Evolutionary conservation across 1,140 invertebrate genomes (phyloP).

Genomic region (Aphaenogaster floridana): DNA sequence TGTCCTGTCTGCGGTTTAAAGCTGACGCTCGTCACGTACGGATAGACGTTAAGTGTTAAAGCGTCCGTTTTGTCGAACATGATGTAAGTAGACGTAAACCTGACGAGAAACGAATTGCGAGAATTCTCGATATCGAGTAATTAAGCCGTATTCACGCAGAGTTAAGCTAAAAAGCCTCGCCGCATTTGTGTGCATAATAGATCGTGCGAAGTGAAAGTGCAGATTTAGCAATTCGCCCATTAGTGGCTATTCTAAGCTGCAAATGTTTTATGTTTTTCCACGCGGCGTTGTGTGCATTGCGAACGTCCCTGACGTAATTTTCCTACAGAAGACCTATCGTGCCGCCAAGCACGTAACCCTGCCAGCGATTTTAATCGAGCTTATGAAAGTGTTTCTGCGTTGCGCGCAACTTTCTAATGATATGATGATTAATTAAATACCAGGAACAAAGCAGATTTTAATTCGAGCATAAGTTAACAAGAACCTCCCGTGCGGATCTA

Average conservation of each 20-base stretch:
- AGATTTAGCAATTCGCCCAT: constrained; percentile 73
- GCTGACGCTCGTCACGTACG: constrained; percentile 36
- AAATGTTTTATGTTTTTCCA: constrained; percentile 70
- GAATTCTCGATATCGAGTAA: constrained; percentile 42
- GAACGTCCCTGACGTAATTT: constrained; percentile 70
- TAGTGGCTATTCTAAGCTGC: constrained; percentile 58
- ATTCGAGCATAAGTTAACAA: constrained; percentile 29
- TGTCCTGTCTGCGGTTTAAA: not conserved
- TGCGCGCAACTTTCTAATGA: constrained; percentile 66
- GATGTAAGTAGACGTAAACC: not conserved
- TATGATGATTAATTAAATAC: constrained; percentile 49
- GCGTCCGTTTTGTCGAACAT: not conserved
- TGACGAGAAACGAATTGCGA: not conserved
- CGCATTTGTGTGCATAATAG: constrained; percentile 32
- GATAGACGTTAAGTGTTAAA: constrained; percentile 26
- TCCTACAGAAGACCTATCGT: constrained; percentile 42
- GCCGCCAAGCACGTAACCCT: constrained; percentile 53
- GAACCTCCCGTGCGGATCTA: not conserved
- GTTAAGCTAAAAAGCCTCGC: constrained; percentile 25
- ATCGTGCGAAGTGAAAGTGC: constrained; percentile 72
- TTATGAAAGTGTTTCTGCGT: constrained; percentile 54
- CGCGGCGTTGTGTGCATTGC: constrained; percentile 50
- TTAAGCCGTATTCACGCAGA: constrained; percentile 34
- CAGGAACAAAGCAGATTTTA: constrained; percentile 43
- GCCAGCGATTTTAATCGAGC: constrained; percentile 67